Base-by-base conservation (phyloP, 1,140 invertebrate species). In the Ostrea denselamellosa region DNA sequence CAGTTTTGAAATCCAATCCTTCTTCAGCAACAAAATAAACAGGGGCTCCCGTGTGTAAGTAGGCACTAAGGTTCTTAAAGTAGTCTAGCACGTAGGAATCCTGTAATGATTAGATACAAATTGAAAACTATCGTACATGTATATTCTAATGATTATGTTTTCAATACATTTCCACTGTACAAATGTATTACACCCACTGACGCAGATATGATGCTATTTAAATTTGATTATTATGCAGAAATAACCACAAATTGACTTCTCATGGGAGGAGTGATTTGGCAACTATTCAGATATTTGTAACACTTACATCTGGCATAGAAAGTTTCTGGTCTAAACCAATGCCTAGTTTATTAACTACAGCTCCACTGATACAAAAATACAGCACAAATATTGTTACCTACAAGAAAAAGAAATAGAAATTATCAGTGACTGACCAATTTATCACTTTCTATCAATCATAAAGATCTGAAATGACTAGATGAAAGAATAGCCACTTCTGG, bases 11-110 rank as follows among this genome's bases (percentile, higher is more conserved):
- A 93, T 98, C 95, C 7, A 98, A 94, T 0, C 97, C 97, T 83
- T 96, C 95, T 91, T 97, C 97, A 0, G 98, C 95, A 0, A 99
- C 97, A 96, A 98, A 99, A 94, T 98, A 99, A 0, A 99, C 97
- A 0, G 98, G 98, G 14, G 98, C 97, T 0, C 98, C 98, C 91
- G 98, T 96, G 1, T 96, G 96, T 89, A 99, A 94, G 71, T 98
- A 96, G 22, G 97, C 95, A 81, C 96, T 96, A 95, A 99, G 96
- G 89, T 96, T 96, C 58, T 96, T 90, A 95, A 98, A 96, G 95
- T 98, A 98, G 92, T 96, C 96, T 52, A 97, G 95, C 22, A 99
- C 97, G 93, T 98, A 98, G 2, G 98, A 99, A 93, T 98, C 97
- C 88, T 95, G 86, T 9, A 56, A 12, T 83, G 8, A 22, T 4